phyloP scores from a whole-genome alignment of 2,888 invertebrate species.

The Zootermopsis nevadensis region DNA sequence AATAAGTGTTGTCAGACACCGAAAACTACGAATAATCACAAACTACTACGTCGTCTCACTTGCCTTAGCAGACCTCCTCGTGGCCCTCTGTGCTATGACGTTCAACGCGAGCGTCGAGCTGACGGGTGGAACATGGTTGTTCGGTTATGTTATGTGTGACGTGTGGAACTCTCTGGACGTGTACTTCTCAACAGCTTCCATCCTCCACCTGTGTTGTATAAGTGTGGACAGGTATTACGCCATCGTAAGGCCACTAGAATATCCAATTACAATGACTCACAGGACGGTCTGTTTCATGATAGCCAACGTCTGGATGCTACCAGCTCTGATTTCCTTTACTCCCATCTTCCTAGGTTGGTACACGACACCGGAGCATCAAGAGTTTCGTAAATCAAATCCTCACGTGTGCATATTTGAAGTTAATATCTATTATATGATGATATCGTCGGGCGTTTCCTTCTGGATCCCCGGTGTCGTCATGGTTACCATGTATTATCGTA shows the following conservation, averaged over 20 bases:
- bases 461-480: constrained; percentile 94
- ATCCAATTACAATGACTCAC: constrained; percentile 93
- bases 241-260: constrained; percentile 93
- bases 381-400: constrained; percentile 72
- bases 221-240: constrained; percentile 82
- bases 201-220: constrained; percentile 93
- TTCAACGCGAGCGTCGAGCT: constrained; percentile 91
- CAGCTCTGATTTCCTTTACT: constrained; percentile 91
- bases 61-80: constrained; percentile 93
- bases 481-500: constrained; percentile 91
- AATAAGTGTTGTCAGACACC: constrained; percentile 82
- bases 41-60: constrained; percentile 96
- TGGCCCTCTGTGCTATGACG: constrained; percentile 92
- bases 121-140: constrained; percentile 86
- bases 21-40: constrained; percentile 87
- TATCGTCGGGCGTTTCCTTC: constrained; percentile 90
- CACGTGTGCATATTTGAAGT: constrained; percentile 86
- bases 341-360: constrained; percentile 97
- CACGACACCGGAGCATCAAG: constrained; percentile 83
- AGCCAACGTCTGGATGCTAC: constrained; percentile 91
- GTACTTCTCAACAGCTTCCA: constrained; percentile 91
- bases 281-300: constrained; percentile 84
- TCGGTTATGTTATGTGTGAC: constrained; percentile 91
- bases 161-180: constrained; percentile 95
- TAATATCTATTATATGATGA: constrained; percentile 87